Conservation (phyloP, 64 coral and sea anemone species). For the Pachyseris speciosa region DNA sequence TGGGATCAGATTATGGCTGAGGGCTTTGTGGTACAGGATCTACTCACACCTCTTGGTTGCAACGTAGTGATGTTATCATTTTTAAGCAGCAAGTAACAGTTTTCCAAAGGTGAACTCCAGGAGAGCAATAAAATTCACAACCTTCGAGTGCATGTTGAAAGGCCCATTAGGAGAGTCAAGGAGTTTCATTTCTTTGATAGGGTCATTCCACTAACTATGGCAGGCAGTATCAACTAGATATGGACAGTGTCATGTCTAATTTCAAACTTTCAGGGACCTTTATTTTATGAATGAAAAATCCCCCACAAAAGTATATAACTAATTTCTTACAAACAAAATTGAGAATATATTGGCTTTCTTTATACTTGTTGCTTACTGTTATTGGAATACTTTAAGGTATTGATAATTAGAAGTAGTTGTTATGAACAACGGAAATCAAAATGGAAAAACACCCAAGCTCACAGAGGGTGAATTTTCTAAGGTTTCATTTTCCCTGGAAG, state of each 20-base stretch:
- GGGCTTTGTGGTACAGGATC: constrained; percentile 36
- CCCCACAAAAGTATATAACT: too few relatives aligned
- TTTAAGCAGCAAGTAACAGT: constrained; percentile 21
- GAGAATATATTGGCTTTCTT: neutral
- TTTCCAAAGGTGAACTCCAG: constrained; percentile 35
- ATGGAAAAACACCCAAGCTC: too few relatives aligned
- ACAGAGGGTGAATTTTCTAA: too few relatives aligned
- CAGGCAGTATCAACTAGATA: constrained; percentile 5
- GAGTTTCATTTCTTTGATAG: constrained; percentile 43
- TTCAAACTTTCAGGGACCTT: constrained; percentile 59
- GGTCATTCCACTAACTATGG: neutral
- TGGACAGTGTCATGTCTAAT: constrained; percentile 28
- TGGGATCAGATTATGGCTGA: neutral
- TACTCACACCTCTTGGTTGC: constrained; percentile 34
- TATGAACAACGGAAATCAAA: too few relatives aligned
- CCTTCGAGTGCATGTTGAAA: constrained; percentile 22
- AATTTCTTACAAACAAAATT: neutral
- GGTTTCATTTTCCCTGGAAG: too few relatives aligned
- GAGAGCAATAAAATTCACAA: constrained; percentile 9
- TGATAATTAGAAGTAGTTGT: too few relatives aligned
- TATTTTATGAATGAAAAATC: constrained; percentile 37
- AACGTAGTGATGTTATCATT: constrained; percentile 42
- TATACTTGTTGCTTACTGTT: too few relatives aligned
- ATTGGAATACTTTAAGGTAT: too few relatives aligned
- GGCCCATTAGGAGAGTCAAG: neutral